These are phyloP conservation scores for Porites rus DNA, from an alignment of 92 coral and sea anemone genomes.

Conservation along the genomic window DNA sequence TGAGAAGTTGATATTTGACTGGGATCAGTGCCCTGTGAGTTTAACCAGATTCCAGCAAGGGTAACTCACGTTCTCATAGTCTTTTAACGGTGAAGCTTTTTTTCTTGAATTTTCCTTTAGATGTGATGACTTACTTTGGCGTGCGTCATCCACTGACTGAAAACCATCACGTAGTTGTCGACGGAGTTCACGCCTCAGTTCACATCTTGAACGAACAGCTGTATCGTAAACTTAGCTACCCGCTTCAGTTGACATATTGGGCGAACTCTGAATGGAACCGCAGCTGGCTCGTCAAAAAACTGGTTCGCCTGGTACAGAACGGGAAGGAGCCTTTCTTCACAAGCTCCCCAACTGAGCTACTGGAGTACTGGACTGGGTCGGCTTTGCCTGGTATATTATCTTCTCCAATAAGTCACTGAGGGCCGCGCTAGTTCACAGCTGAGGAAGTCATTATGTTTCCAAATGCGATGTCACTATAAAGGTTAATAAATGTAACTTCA, in stretches of 20 bases:
- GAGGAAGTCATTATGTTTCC: not conserved
- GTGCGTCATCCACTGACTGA: slow-evolving; percentile 58
- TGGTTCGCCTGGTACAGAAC: slow-evolving; percentile 40
- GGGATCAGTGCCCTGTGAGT: not conserved
- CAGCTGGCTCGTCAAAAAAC: slow-evolving; percentile 52
- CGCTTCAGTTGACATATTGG: slow-evolving; percentile 54
- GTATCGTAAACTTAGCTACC: slow-evolving; percentile 46
- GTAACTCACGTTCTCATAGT: not conserved
- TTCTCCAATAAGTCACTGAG: slow-evolving; percentile 21
- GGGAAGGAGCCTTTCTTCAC: slow-evolving; percentile 53
- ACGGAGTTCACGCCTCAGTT: slow-evolving; percentile 58
- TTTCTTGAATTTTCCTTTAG: not conserved
- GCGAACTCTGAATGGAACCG: slow-evolving; percentile 51
- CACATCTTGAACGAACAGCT: slow-evolving; percentile 52
- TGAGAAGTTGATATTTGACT: not conserved
- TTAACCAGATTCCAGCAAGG: not conserved
- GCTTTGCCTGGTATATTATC: slow-evolving; percentile 17
- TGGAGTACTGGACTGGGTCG: slow-evolving; percentile 51
- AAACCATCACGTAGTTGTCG: slow-evolving; percentile 57
- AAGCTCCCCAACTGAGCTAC: slow-evolving; percentile 35
- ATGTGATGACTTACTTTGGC: slow-evolving; percentile 53
- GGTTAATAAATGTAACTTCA: slow-evolving; percentile 28
- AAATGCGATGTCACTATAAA: slow-evolving; percentile 8
- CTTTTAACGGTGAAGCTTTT: not conserved
- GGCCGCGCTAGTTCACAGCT: not conserved